Evolutionary conservation across 2,888 invertebrate genomes (phyloP), one percentile per base, ranked within the genome.

Genomic region (Rhorus exstirpatorius): DNA sequence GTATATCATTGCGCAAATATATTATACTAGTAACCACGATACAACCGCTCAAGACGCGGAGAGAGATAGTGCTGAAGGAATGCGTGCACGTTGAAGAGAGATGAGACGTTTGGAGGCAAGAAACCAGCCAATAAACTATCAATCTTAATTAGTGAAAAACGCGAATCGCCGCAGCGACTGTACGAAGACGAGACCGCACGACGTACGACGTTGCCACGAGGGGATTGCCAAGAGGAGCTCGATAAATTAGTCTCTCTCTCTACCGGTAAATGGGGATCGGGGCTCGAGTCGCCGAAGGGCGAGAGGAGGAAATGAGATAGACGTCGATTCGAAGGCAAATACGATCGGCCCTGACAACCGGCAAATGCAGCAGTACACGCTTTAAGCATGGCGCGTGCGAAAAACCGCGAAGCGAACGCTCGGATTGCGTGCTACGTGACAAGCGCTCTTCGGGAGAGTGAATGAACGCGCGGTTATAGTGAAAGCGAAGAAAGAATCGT

Each of bases 351-450:
- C 49, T 60, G 70, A 70, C 55, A 78, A 70, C 75, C 55, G 31
- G 55, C 58, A 19, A 75, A 75, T 49, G 46, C 67, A 58, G 65
- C 55, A 63, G 65, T 19, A 46, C 49, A 70, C 46, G 78, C 65
- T 63, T 7, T 10, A 68, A 31, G 74, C 49, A 63, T 38, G 74
- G 68, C 70, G 77, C 81, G 78, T 81, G 83, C 75, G 79, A 79
- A 84, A 76, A 78, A 83, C 72, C 55, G 67, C 70, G 53, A 53
- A 81, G 41, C 55, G 77, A 78, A 72, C 60, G 35, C 65, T 58
- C 46, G 60, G 77, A 79, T 85, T 83, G 85, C 85, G 85, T 86
- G 85, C 72, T 74, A 46, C 60, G 68, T 84, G 85, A 86, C 74
- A 75, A 83, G 80, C 81, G 51, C 78, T 71, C 74, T 41, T 75